Percentiles rank a stretch among this genome's conserved stretches.
Conservation (phyloP, 1,140 invertebrate species). For the Saccostrea cuccullata region DNA sequence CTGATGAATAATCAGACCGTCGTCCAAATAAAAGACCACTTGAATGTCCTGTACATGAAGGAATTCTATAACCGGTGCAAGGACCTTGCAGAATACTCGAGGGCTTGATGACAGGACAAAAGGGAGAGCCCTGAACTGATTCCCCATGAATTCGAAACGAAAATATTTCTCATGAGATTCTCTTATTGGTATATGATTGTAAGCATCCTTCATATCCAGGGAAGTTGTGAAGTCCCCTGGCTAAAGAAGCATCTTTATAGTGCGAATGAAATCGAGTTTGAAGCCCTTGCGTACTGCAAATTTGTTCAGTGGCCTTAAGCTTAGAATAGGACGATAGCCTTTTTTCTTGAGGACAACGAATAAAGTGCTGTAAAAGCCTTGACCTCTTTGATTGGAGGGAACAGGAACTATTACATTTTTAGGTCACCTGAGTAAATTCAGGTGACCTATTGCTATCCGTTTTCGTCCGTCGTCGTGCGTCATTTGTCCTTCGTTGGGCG, state of each 20-base stretch:
- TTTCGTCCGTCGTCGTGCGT: no score
- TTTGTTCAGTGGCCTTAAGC: conserved; percentile 44
- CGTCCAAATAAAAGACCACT: no score
- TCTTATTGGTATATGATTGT: conserved; percentile 46
- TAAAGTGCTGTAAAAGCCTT: conserved; percentile 40
- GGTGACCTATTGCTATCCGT: no score
- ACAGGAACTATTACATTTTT: neutral
- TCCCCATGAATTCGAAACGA: conserved; percentile 8
- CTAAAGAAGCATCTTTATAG: conserved; percentile 14
- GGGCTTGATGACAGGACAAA: neutral
- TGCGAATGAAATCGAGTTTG: conserved; percentile 41
- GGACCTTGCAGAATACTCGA: conserved; percentile 36
- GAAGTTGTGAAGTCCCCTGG: conserved; percentile 35
- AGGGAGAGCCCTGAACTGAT: neutral
- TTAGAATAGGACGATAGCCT: conserved; percentile 39
- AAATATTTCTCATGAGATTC: conserved; percentile 41
- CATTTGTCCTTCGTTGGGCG: no score
- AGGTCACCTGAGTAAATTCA: neutral
- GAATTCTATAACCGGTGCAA: neutral
- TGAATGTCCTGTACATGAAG: neutral
- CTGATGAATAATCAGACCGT: no score
- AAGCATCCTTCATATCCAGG: conserved; percentile 48
- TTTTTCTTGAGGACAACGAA: conserved; percentile 44
- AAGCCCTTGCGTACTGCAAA: conserved; percentile 40
- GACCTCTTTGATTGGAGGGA: neutral